phyloP scores from a whole-genome alignment of 2,797 vertebrate genomes.

The Pelochelys cantorii region DNA sequence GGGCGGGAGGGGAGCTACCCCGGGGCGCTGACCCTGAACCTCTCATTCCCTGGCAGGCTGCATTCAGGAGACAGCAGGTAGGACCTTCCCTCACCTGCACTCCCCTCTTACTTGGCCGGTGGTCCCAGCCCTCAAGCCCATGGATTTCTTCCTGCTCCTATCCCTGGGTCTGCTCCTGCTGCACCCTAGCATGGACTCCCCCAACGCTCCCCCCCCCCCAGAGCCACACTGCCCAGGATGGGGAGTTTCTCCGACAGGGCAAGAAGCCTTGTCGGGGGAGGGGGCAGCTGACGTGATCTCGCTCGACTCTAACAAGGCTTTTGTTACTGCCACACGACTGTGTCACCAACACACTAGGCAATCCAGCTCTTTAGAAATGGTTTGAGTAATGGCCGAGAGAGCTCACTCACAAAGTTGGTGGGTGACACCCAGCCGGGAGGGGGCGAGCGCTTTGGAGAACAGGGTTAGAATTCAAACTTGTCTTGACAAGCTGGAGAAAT shows the following conservation, averaged over 20 bases:
- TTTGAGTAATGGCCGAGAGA: neutral
- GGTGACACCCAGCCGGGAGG: neutral
- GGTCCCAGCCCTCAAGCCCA: neutral
- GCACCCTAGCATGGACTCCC: neutral
- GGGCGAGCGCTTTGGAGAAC: neutral
- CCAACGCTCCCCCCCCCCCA: neutral
- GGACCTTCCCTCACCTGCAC: neutral
- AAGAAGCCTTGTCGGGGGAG: neutral
- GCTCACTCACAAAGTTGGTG: neutral
- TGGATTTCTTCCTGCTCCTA: neutral
- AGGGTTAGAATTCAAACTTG: neutral
- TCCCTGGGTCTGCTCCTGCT: neutral
- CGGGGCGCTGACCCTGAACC: neutral
- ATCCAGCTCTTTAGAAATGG: neutral
- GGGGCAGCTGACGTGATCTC: neutral
- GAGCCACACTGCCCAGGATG: neutral
- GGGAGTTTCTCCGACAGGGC: neutral
- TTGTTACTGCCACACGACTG: neutral
- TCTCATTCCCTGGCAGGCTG: neutral
- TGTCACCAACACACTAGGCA: too few relatives aligned
- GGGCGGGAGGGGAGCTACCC: neutral
- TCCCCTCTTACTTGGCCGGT: neutral
- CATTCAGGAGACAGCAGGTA: too few relatives aligned
- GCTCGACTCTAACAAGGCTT: neutral
- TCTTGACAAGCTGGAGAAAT: neutral